These are phyloP conservation scores for Myotis myotis DNA, from an alignment of 2,797 vertebrate species.

Conservation along the genomic window DNA sequence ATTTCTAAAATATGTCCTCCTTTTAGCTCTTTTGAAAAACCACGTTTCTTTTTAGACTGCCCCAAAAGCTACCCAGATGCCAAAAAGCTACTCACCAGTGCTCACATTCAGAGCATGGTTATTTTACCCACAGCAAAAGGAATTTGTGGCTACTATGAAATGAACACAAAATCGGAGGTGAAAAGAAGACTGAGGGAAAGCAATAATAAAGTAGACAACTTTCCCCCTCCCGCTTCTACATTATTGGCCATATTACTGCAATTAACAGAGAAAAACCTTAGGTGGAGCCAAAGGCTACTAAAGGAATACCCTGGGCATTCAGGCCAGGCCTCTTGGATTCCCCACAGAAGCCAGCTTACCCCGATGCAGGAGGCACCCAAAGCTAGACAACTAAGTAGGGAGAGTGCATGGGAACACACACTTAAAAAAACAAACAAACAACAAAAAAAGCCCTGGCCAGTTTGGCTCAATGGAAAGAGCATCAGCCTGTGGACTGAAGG, in stretches of 20 bases:
- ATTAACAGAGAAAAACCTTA: constrained; percentile 48
- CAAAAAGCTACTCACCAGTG: background rate
- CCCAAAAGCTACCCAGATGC: background rate
- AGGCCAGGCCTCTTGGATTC: accelerated
- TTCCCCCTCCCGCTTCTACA: accelerated
- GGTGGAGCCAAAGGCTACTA: constrained; percentile 43
- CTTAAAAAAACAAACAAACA: background rate
- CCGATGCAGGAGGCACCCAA: background rate
- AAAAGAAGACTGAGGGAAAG: background rate
- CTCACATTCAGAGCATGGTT: background rate
- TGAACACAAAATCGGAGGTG: background rate
- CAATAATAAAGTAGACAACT: background rate
- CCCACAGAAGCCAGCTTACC: background rate
- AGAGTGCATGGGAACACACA: background rate
- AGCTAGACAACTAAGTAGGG: background rate
- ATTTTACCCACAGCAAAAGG: constrained; percentile 31
- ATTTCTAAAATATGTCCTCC: constrained; percentile 6
- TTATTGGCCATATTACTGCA: background rate
- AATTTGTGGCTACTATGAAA: background rate
- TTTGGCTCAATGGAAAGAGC: no score
- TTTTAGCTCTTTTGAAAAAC: constrained; percentile 47
- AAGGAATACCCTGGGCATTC: background rate
- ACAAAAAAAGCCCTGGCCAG: background rate
- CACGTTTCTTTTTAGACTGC: constrained; percentile 10
- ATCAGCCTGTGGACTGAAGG: no score